phyloP scores from a whole-genome alignment of 37 sponge, comb jelly and placozoan genomes.

The Cliona cf. orientalis region DNA sequence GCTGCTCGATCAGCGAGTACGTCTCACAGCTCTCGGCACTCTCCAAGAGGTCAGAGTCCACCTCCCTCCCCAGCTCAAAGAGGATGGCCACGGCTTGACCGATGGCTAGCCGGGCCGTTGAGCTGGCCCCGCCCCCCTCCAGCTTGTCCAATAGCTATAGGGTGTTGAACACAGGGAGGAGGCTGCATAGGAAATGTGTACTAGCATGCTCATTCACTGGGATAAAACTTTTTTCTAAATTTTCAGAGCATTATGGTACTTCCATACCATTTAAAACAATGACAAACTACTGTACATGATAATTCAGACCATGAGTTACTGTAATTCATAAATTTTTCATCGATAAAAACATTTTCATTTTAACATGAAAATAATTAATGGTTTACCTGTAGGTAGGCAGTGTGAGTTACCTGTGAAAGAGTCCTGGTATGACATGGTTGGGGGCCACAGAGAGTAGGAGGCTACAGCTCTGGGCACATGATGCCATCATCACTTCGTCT shows the following conservation, averaged over 20 bases:
- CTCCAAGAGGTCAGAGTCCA: constrained; percentile 36
- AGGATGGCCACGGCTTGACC: constrained; percentile 69
- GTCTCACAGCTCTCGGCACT: constrained; percentile 12
- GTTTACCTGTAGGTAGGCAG: too few species aligned
- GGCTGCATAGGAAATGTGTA: constrained; percentile 11
- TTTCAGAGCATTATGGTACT: too few species aligned
- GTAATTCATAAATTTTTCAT: too few species aligned
- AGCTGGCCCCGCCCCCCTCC: too few species aligned
- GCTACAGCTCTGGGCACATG: constrained; percentile 56
- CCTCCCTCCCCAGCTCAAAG: constrained; percentile 67
- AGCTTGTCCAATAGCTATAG: constrained; percentile 53
- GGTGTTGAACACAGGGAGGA: constrained; percentile 40
- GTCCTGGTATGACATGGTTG: background rate
- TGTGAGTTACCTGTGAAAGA: constrained; percentile 27
- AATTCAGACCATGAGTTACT: too few species aligned
- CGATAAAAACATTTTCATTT: too few species aligned
- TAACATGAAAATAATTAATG: too few species aligned
- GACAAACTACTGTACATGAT: too few species aligned
- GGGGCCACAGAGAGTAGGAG: constrained; percentile 60
- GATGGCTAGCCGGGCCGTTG: constrained; percentile 47
- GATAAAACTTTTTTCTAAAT: too few species aligned
- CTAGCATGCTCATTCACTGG: too few species aligned
- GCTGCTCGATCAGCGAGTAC: constrained; percentile 45
- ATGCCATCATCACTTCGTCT: constrained; percentile 26
- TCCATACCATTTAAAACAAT: too few species aligned